Conservation (phyloP, 1,140 invertebrate species). For the Charaxes varanes region DNA sequence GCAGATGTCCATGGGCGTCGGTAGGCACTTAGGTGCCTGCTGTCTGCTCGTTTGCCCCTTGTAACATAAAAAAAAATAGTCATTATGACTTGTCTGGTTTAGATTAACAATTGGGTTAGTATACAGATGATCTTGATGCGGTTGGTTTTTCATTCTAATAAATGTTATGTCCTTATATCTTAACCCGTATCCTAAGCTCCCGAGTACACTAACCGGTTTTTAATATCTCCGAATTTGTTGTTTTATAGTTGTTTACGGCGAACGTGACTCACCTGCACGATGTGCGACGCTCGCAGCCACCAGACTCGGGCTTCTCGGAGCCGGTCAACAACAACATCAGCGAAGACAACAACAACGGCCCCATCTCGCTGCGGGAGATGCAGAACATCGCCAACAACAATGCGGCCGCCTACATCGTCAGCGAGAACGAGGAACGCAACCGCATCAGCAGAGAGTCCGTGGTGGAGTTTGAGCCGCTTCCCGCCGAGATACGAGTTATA, state of each 20-base stretch:
- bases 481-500: slow-evolving; percentile 35
- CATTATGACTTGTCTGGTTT: too few species aligned
- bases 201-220: too few species aligned
- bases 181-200: too few species aligned
- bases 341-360: slow-evolving; percentile 73
- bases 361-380: slow-evolving; percentile 71
- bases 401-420: slow-evolving; percentile 67
- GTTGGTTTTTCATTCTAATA: too few species aligned
- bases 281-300: slow-evolving; percentile 43
- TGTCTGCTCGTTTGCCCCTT: too few species aligned
- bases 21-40: too few species aligned
- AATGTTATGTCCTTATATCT: too few species aligned
- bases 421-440: slow-evolving; percentile 60
- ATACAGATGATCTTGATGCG: too few species aligned
- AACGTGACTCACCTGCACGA: slow-evolving; percentile 52
- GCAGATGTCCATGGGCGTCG: too few species aligned
- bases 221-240: too few species aligned
- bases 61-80: too few species aligned
- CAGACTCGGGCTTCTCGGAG: slow-evolving; percentile 61
- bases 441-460: slow-evolving; percentile 57
- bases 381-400: slow-evolving; percentile 75
- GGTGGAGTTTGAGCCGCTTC: slow-evolving; percentile 61
- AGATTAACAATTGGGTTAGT: too few species aligned
- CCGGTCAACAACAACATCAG: slow-evolving; percentile 61
- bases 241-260: slow-evolving; percentile 49